A percentile compares a stretch with the other conserved stretches of the same genome.
These are phyloP conservation scores for Bos indicus DNA, from an alignment of 2,113 vertebrate species.

Conservation along the genomic window DNA sequence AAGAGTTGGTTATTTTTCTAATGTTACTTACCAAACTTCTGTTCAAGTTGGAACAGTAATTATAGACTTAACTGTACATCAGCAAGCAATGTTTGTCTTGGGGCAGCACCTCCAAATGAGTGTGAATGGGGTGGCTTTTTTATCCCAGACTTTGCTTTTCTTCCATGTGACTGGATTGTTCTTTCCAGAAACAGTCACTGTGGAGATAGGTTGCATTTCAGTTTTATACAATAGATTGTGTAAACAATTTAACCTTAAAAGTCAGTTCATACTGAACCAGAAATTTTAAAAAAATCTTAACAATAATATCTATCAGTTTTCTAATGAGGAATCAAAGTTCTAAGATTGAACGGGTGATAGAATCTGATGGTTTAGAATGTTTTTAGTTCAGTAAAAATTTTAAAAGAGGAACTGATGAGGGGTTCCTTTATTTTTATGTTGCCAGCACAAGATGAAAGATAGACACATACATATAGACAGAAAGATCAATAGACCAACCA, in stretches of 20 bases:
- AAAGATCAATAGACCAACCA: background rate
- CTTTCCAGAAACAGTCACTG: background rate
- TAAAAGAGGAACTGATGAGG: background rate
- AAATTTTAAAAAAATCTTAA: background rate
- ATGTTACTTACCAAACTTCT: background rate
- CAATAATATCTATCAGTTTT: background rate
- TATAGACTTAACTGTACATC: background rate
- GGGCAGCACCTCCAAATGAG: background rate
- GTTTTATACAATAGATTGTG: background rate
- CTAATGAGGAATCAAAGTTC: background rate
- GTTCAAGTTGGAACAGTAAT: background rate
- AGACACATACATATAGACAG: background rate
- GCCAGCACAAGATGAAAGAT: background rate
- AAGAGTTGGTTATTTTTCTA: background rate
- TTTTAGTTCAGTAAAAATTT: background rate
- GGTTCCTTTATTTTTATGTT: background rate
- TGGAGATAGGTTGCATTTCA: background rate
- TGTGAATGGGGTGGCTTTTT: background rate
- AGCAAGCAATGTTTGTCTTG: background rate
- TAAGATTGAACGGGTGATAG: background rate
- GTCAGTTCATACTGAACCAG: background rate
- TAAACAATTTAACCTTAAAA: background rate
- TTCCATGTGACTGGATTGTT: background rate
- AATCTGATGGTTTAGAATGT: background rate
- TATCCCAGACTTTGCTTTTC: background rate